Evolutionary conservation across 2,888 invertebrate genomes (phyloP).

Genomic region (Drosophila suboccidentalis): DNA sequence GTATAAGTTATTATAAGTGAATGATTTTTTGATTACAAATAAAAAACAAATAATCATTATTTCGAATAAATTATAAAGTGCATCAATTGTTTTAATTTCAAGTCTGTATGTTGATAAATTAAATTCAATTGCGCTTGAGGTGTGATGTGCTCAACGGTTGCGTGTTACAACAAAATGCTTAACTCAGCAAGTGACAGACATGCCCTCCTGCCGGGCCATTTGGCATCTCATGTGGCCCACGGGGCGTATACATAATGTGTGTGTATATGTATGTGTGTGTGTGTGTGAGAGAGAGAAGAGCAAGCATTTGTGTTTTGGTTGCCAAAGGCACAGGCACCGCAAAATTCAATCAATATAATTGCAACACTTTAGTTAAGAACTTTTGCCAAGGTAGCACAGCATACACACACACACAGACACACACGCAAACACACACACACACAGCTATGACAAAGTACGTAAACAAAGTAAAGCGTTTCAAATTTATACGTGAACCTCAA

Average conservation of each 20-base stretch:
- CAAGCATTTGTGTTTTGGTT: slow-evolving; percentile 37
- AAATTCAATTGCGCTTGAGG: slow-evolving; percentile 24
- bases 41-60: too few species aligned
- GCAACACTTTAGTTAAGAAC: slow-evolving; percentile 74
- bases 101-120: slow-evolving; percentile 10
- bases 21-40: too few species aligned
- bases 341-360: slow-evolving; percentile 79
- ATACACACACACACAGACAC: not conserved
- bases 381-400: slow-evolving; percentile 35
- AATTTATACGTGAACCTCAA: slow-evolving; percentile 68
- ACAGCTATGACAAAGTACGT: slow-evolving; percentile 68
- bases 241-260: slow-evolving; percentile 33
- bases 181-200: slow-evolving; percentile 34
- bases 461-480: slow-evolving; percentile 74
- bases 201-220: slow-evolving; percentile 29
- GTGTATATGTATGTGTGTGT: too few species aligned
- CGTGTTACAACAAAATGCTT: slow-evolving; percentile 17
- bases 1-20: too few species aligned
- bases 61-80: too few species aligned
- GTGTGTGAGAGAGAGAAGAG: not conserved
- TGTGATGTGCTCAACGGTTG: slow-evolving; percentile 27
- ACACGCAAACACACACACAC: slow-evolving; percentile 3
- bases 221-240: slow-evolving; percentile 11
- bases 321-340: slow-evolving; percentile 52
- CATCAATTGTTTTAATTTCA: not conserved